Evolutionary conservation across 2,797 vertebrate genomes (phyloP), one percentile per base, ranked within the genome.

Genomic region (Argyrosomus regius): DNA sequence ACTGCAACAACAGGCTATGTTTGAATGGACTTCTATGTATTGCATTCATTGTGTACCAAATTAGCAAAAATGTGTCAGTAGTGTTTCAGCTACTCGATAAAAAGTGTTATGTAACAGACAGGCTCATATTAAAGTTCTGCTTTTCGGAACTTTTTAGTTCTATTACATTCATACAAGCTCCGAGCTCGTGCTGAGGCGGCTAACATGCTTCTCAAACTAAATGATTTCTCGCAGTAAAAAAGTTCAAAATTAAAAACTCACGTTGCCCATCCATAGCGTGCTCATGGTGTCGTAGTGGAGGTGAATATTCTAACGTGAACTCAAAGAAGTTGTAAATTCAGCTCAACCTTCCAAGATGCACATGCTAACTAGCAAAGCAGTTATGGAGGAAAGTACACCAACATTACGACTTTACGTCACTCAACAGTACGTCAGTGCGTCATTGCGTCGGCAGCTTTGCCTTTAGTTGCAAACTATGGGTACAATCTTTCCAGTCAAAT

Each of bases 261-360:
- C 94, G 75, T 95, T 95, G 0, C 94, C 94, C 94, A 95, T 95
- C 94, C 94, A 95, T 49, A 95, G 67, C 11, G 93, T 94, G 67
- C 93, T 94, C 94, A 95, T 95, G 65, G 41, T 82, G 70, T 5
- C 4, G 50, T 39, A 8, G 26, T 10, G 4, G 10, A 3, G 16
- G 13, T 20, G 4, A 3, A 7, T 5, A 3, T 12, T 59, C 16
- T 5, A n/a, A 6, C 2, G 9, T 14, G 2, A 9, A 53, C 8
- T 45, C 13, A 45, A 2, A 35, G 35, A 14, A 28, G 4, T 35
- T 1, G 0, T 24, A 5, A 50, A 57, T n/a, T 28, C 49, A 43
- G 6, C 3, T 4, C 2, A 43, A 39, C 0, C 7, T 52, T 52
- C 50, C n/a, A 22, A 22, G n/a, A 22, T 52, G 50, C 9, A n/a